Conservation (phyloP, 2,888 invertebrate genomes). For the Habrosyne pyritoides region DNA sequence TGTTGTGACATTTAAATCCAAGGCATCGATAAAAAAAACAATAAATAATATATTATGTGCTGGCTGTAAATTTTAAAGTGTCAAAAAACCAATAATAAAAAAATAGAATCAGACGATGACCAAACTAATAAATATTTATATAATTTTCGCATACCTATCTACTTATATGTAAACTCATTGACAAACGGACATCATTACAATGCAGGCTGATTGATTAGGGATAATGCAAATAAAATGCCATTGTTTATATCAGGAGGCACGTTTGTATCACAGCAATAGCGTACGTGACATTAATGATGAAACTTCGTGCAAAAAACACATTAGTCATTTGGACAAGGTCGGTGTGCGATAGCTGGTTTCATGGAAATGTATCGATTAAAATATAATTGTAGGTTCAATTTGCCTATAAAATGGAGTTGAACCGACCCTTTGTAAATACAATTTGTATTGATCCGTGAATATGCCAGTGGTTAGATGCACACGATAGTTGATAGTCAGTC, state of each 20-base stretch:
- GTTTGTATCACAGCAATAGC: conserved; percentile 24
- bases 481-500: too few species aligned
- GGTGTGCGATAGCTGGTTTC: background rate
- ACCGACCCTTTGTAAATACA: too few species aligned
- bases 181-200: conserved; percentile 6
- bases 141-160: background rate
- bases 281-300: conserved; percentile 36
- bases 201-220: conserved; percentile 36
- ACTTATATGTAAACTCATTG: conserved; percentile 7
- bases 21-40: too few species aligned
- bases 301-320: conserved; percentile 18
- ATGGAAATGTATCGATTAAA: background rate
- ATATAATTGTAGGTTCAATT: background rate
- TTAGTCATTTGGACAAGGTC: conserved; percentile 21
- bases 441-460: too few species aligned
- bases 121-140: background rate
- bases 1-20: background rate
- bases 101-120: background rate
- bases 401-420: background rate
- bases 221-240: conserved; percentile 47
- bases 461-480: too few species aligned
- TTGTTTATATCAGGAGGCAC: conserved; percentile 44
- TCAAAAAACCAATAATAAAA: background rate
- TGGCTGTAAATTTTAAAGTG: conserved; percentile 3
- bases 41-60: too few species aligned